Evolutionary conservation across 2,888 invertebrate genomes (phyloP).

Genomic region (Pimpla rufipes): DNA sequence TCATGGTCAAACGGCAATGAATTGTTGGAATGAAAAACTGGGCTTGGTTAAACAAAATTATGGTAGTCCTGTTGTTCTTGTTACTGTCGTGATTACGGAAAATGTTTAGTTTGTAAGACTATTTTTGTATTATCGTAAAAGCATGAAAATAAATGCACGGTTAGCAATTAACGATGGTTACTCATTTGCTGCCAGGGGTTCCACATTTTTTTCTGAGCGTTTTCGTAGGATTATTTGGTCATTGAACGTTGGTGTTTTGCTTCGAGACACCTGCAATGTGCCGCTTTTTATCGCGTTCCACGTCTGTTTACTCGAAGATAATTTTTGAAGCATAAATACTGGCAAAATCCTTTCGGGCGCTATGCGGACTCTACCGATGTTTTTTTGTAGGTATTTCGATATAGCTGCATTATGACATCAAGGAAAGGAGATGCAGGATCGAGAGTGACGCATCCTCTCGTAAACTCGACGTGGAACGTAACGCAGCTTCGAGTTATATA

Average conservation of each 20-base stretch:
- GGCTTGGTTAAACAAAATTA: too few relatives aligned
- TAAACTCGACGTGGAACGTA: constrained; percentile 2
- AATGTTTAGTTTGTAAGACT: too few relatives aligned
- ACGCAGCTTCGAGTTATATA: too few relatives aligned
- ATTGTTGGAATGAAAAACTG: too few relatives aligned
- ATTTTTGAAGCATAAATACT: constrained; percentile 1
- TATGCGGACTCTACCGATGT: constrained; percentile 10
- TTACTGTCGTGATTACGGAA: too few relatives aligned
- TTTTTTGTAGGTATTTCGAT: background rate
- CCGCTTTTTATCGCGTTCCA: background rate
- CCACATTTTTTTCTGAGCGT: background rate
- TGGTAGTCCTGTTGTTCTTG: too few relatives aligned
- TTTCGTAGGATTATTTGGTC: background rate
- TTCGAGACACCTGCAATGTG: background rate
- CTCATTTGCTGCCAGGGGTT: background rate
- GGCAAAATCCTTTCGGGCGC: constrained; percentile 15
- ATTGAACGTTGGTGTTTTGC: background rate
- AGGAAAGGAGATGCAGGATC: constrained; percentile 1
- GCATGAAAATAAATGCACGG: too few relatives aligned
- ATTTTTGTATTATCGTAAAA: too few relatives aligned
- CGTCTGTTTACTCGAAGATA: background rate
- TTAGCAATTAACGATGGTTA: too few relatives aligned
- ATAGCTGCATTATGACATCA: background rate
- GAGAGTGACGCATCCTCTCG: constrained; percentile 20
- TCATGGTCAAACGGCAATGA: too few relatives aligned